Evolutionary conservation across 92 coral and sea anemone genomes (phyloP), one percentile per base, ranked within the genome.

Genomic region (Palythoa heliodiscus): DNA sequence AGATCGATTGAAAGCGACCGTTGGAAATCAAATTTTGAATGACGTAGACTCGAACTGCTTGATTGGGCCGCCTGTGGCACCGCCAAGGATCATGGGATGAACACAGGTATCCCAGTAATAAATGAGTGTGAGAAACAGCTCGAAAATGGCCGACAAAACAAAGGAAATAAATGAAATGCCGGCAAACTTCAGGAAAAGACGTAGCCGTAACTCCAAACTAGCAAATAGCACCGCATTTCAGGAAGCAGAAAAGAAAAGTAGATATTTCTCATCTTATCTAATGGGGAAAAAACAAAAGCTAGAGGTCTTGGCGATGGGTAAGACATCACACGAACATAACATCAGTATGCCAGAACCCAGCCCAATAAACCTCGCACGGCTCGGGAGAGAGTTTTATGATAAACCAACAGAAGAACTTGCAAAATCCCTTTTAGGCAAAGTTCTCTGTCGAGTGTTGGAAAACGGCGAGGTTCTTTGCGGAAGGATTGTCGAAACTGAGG

Each of bases 401-500:
- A 75, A 50, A 57, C 92, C 98, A 9, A 85, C 98, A 12, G 90
- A 83, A 43, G 88, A 86, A 35, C 87, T 97, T 61, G 98, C 98
- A 7, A 91, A 91, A 77, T 77, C 75, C 17, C 91, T 97, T 52
- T 89, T 97, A 52, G 99, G 99, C 17, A 97, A 95, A 86, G 75
- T 88, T 53, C 76, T 97, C 10, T 89, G 87, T 88, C 97, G 98
- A 38, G 86, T 88, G 19, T 85, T 92, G 67, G 97, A 91, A 10
- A 52, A 84, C 72, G 98, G 94, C 16, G 92, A 95, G 87, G 95
- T 87, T 25, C 73, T 93, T 39, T 69, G 88, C 75, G 99, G 95
- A 37, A 91, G 92, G 24, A 95, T 97, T 60, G 97, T 97, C 20
- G 98, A 97, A 67, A 97, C 99, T 1, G 99, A 97, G 64, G 99